Percentiles rank a stretch among this genome's conserved stretches.
These are phyloP conservation scores for Suncus etruscus DNA, from an alignment of 2,113 vertebrate species.

Conservation along the genomic window DNA sequence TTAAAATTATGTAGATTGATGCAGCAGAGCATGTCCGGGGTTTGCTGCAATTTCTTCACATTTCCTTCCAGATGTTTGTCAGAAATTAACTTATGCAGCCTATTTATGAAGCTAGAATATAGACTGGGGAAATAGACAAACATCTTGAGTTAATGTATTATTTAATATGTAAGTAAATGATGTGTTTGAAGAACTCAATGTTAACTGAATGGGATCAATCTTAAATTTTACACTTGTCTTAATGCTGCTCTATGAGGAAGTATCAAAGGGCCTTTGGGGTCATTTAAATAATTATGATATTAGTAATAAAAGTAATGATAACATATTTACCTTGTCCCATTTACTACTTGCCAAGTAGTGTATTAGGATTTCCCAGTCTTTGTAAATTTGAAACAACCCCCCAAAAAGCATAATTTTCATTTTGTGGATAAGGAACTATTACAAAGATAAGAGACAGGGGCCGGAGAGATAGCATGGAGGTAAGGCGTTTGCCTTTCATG, in stretches of 20 bases:
- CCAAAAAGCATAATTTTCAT: not conserved
- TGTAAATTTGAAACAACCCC: not conserved
- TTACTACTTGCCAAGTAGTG: not conserved
- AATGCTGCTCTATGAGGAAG: not conserved
- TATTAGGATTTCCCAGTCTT: not conserved
- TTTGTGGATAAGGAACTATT: not conserved
- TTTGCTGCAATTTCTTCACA: slow-evolving; percentile 23
- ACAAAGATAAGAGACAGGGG: not conserved
- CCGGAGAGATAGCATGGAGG: no score
- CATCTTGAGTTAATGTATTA: not conserved
- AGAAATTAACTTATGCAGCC: slow-evolving; percentile 64
- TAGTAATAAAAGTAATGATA: not conserved
- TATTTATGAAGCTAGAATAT: not conserved
- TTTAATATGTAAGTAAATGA: slow-evolving; percentile 36
- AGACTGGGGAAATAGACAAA: not conserved
- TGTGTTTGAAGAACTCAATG: not conserved
- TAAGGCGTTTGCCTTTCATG: no score
- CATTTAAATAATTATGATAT: not conserved
- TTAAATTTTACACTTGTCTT: not conserved
- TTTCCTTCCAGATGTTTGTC: slow-evolving; percentile 52
- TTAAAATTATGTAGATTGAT: slow-evolving; percentile 63
- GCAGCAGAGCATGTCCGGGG: not conserved
- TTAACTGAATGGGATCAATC: not conserved
- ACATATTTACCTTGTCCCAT: not conserved
- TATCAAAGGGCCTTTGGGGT: not conserved